A percentile compares a stretch with the other conserved stretches of the same genome.
Evolutionary conservation across 2,888 invertebrate genomes (phyloP).

Genomic region (Coelopa pilipes): DNA sequence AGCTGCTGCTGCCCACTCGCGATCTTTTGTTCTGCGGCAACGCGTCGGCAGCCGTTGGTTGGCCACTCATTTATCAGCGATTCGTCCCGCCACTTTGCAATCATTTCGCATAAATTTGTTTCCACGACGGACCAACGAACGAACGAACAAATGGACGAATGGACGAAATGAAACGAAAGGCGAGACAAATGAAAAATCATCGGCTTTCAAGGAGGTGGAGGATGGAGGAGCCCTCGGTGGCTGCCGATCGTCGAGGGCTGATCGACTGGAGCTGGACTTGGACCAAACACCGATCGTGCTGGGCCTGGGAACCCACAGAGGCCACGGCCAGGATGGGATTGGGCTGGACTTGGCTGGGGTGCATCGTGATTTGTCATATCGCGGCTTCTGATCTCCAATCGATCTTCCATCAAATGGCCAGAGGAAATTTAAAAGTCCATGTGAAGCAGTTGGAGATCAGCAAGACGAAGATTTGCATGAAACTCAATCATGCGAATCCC

Average conservation of each 20-base stretch:
- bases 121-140: no score
- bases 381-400: no score
- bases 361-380: background rate
- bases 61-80: conserved; percentile 53
- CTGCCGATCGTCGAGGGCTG: background rate
- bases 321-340: background rate
- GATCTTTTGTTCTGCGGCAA: conserved; percentile 21
- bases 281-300: background rate
- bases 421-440: no score
- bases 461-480: no score
- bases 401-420: no score
- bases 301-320: background rate
- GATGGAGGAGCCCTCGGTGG: background rate
- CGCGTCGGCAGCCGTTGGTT: conserved; percentile 28
- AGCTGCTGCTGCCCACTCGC: conserved; percentile 11
- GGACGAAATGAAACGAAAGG: conserved; percentile 36
- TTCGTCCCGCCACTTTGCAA: conserved; percentile 46
- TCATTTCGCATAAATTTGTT: conserved; percentile 44
- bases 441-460: no score
- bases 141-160: no score
- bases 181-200: conserved; percentile 50
- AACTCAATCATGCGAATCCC: no score
- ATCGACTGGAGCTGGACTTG: background rate
- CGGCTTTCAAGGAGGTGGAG: background rate
- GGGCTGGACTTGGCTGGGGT: background rate